Percentiles rank a stretch among this genome's conserved stretches.
Evolutionary conservation across 2,888 invertebrate species (phyloP).

Genomic region (Axea sp.): DNA sequence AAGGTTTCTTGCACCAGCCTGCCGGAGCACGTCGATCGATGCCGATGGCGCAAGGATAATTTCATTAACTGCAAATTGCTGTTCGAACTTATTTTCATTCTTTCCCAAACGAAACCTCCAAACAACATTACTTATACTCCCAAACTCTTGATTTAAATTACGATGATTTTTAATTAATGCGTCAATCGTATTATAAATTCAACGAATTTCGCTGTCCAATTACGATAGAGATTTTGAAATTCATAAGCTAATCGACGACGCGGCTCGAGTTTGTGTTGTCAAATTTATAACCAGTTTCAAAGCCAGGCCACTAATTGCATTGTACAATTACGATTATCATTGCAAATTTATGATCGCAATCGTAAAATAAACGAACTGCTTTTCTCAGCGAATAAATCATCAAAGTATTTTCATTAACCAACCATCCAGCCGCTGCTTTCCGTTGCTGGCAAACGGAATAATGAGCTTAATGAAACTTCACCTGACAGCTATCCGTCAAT

Average conservation of each 20-base stretch:
- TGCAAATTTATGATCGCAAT: conserved; percentile 10
- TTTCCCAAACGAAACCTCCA: conserved; percentile 3
- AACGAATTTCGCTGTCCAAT: too few species aligned
- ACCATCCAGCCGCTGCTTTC: too few species aligned
- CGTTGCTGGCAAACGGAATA: conserved; percentile 13
- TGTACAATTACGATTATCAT: conserved; percentile 1
- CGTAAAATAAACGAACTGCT: conserved; percentile 6
- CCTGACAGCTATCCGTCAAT: conserved; percentile 30
- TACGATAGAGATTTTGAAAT: too few species aligned
- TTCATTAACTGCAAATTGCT: conserved; percentile 57
- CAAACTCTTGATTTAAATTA: too few species aligned
- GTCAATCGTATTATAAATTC: too few species aligned
- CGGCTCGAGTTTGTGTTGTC: too few species aligned
- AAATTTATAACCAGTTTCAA: too few species aligned
- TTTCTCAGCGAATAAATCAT: conserved; percentile 38
- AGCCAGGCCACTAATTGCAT: too few species aligned
- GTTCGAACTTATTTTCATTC: conserved; percentile 37
- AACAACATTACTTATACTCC: too few species aligned
- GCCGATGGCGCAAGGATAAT: conserved; percentile 61
- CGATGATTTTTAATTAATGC: too few species aligned
- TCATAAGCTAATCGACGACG: too few species aligned
- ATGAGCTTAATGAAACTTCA: conserved; percentile 15
- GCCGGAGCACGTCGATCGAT: conserved; percentile 41
- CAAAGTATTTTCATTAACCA: too few species aligned
- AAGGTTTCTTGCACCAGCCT: conserved; percentile 32